Conservation (phyloP, 2,888 invertebrate genomes). For the Agrochola lota region DNA sequence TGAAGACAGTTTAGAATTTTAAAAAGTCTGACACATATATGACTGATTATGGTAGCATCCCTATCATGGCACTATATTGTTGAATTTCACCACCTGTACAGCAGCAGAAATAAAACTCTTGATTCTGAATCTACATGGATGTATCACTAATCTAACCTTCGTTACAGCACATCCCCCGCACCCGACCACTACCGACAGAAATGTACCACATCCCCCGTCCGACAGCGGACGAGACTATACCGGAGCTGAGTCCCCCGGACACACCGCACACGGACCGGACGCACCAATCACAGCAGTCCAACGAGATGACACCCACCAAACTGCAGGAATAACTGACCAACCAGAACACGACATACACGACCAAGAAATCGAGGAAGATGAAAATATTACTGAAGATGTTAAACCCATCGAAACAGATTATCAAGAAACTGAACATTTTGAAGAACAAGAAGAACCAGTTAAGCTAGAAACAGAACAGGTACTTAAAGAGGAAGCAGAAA, state of each 20-base stretch:
- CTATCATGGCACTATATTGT: conserved; percentile 34
- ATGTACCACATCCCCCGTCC: conserved; percentile 80
- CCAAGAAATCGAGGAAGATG: conserved; percentile 40
- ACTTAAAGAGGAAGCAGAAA: conserved; percentile 61
- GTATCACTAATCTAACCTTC: conserved; percentile 6
- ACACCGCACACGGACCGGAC: conserved; percentile 77
- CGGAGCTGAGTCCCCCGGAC: conserved; percentile 85
- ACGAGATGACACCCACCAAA: conserved; percentile 71
- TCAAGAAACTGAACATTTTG: conserved; percentile 53
- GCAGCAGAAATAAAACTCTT: background rate
- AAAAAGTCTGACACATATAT: background rate
- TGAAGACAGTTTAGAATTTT: background rate
- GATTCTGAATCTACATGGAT: background rate
- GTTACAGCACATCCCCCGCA: conserved; percentile 87
- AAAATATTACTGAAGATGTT: conserved; percentile 50
- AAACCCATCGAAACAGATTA: conserved; percentile 47
- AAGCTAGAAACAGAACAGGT: conserved; percentile 52
- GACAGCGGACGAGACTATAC: conserved; percentile 83
- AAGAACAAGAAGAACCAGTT: conserved; percentile 60
- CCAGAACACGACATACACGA: conserved; percentile 46
- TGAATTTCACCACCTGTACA: background rate
- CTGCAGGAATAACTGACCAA: conserved; percentile 73
- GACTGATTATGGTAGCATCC: background rate
- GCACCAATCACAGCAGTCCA: conserved; percentile 72
- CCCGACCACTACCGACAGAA: conserved; percentile 81